phyloP scores from a whole-genome alignment of 2,113 vertebrate species.

The Seriola rivoliana region DNA sequence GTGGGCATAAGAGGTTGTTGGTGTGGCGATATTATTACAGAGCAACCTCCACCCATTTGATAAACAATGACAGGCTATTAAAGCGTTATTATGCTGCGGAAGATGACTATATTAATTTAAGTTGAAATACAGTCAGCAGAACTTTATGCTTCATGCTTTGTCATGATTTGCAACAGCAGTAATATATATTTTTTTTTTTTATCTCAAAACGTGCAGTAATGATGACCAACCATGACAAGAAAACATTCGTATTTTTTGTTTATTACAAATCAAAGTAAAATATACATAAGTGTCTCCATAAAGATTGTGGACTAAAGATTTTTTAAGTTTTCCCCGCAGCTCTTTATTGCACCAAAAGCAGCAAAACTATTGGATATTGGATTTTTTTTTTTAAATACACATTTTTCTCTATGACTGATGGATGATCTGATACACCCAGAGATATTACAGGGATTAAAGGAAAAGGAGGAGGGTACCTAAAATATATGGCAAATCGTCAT shows the following conservation, averaged over 20 bases:
- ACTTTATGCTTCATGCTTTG: neutral
- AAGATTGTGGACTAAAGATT: neutral
- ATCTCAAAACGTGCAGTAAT: neutral
- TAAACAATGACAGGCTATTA: slow-evolving; percentile 36
- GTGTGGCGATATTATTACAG: neutral
- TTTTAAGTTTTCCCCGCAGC: neutral
- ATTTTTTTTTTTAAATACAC: neutral
- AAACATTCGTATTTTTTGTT: slow-evolving; percentile 41
- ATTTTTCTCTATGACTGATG: neutral
- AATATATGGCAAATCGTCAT: neutral
- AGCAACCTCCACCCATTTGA: slow-evolving; percentile 45
- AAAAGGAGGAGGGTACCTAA: neutral
- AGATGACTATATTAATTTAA: neutral
- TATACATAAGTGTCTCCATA: neutral
- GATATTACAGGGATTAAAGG: neutral
- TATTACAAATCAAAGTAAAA: slow-evolving; percentile 66
- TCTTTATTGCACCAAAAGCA: slow-evolving; percentile 35
- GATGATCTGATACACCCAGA: neutral
- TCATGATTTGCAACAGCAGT: neutral
- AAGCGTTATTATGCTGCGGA: neutral
- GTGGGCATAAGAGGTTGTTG: slow-evolving; percentile 11
- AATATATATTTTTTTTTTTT: neutral
- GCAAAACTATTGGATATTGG: neutral
- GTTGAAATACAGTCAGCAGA: neutral
- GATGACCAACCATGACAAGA: slow-evolving; percentile 32